Evolutionary conservation across 2,888 invertebrate genomes (phyloP), one percentile per base, ranked within the genome.

Genomic region (Pilophorus perplexus): DNA sequence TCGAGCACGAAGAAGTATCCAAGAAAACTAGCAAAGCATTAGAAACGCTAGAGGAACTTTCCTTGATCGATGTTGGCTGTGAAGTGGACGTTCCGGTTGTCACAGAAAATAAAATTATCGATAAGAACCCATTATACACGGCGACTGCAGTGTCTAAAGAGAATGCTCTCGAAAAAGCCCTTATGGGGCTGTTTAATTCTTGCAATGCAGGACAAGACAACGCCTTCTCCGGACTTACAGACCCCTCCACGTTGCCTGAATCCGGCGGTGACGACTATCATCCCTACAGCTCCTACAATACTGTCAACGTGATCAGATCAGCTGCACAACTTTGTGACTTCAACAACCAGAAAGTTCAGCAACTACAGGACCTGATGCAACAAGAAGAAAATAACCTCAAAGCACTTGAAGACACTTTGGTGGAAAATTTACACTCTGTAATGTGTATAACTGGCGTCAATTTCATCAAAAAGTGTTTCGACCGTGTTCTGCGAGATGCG

Each of bases 311-410:
- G n/a, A 44, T 60, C 14, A 27, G 33, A 16, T 60, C 60, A 12
- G 42, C 60, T 14, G 42, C 60, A 3, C 27, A 60, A 10, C 60
- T 60, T 6, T 60, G 60, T 22, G 60, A 60, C 16, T 60, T 60
- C 44, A 60, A 60, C 14, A 28, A 60, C 16, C 14, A 25, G 14
- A 62, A 62, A 18, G 20, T 62, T 3, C 46, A 48, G 48, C 27
- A 27, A 14, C 22, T 48, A n/a, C 33, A 50, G 33, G 18, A 27
- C 12, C n/a, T 62, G 1, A n/a, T 62, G 10, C 37, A 37, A 3
- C 12, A 18, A 10, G 33, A 37, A 10, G 46, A 48, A 28, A 48
- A 62, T 1, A 14, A 20, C 10, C 28, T 20, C 2, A 12, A 16
- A 14, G 48, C 28, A 48, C 22, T 62, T 14, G 62, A 62, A 28